Base-by-base conservation (phyloP, 1,140 invertebrate genomes). In the Temnothorax curvispinosus region DNA sequence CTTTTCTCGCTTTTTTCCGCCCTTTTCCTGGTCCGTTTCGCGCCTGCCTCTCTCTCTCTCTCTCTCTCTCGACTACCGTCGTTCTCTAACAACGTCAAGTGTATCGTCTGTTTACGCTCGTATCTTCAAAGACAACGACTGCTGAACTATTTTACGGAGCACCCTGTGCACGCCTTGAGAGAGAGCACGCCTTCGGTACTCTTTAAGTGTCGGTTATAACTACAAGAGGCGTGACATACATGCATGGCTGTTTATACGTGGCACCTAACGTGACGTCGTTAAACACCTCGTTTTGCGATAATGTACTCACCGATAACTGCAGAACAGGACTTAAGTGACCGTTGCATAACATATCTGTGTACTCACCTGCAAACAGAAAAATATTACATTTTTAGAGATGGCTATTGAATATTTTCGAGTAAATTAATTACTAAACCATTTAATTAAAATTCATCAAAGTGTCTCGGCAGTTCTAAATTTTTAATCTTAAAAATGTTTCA, bases 41-140 rank as follows among this genome's bases (percentile, higher is more conserved):
- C 75, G 80, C 41, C 54, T 52, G 52, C 47, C 86, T 38, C 27
- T 27, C 27, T 27, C 27, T 27, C 47, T 78, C 65, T 41, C 38
- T 41, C 38, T 41, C 38, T 41, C 38, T 50, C 18, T 58, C 86
- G 5, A 41, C 71, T 41, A 74, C 65, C 50, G 86, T 91, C 91
- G 92, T 89, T 91, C 81, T 71, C 58, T 56, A 65, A 72, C 58
- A 47, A 38, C 88, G 81, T 88, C 89, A 88, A 92, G 88, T 93
- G 91, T 94, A 94, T 94, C 91, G 93, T 62, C 77, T 95, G 94
- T 95, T 95, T 95, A 94, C 92, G 87, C 89, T 94, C 93, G 89
- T 94, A 95, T 94, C 92, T 94, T 94, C 92, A 91, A 94, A 92
- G 88, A 84, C 47, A 67, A 27, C 78, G 78, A 60, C 41, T 67